Percentiles rank a stretch among this genome's conserved stretches.
Conservation (phyloP, 2,113 vertebrate species). For the Gulo gulo region DNA sequence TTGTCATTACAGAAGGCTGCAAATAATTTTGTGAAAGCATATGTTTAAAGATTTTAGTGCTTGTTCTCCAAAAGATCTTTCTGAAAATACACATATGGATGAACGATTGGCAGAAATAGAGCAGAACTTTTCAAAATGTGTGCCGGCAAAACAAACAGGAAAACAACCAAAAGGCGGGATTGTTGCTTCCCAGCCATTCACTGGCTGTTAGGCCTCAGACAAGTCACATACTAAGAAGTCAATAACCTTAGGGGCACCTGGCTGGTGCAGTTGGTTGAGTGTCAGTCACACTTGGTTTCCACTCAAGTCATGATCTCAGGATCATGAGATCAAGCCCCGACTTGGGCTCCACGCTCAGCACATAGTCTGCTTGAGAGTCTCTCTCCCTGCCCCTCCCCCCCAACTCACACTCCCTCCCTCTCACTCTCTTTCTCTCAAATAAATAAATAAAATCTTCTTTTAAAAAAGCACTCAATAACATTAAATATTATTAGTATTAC, state of each 20-base stretch:
- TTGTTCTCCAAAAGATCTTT: not conserved
- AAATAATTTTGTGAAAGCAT: slow-evolving; percentile 33
- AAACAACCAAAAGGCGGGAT: not conserved
- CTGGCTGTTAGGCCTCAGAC: not conserved
- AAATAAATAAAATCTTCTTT: not conserved
- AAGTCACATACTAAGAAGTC: not conserved
- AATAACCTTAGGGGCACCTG: not conserved
- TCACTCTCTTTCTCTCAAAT: not conserved
- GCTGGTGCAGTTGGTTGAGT: not conserved
- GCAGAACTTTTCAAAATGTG: not conserved
- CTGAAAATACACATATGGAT: slow-evolving; percentile 21
- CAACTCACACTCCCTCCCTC: not conserved
- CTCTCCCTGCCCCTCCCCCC: not conserved
- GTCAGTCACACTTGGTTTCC: not conserved
- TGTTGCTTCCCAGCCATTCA: not conserved
- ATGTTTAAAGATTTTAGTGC: slow-evolving; percentile 12
- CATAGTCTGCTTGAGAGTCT: not conserved
- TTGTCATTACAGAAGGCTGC: not conserved
- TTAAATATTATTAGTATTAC: not conserved
- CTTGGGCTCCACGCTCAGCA: not conserved
- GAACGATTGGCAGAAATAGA: not conserved
- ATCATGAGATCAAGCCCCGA: not conserved
- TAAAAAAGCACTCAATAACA: not conserved
- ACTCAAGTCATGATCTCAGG: not conserved
- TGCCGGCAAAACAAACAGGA: not conserved